Percentiles rank a stretch among this genome's conserved stretches.
Evolutionary conservation across 2,888 invertebrate genomes (phyloP).

Genomic region (Cephus runcator): DNA sequence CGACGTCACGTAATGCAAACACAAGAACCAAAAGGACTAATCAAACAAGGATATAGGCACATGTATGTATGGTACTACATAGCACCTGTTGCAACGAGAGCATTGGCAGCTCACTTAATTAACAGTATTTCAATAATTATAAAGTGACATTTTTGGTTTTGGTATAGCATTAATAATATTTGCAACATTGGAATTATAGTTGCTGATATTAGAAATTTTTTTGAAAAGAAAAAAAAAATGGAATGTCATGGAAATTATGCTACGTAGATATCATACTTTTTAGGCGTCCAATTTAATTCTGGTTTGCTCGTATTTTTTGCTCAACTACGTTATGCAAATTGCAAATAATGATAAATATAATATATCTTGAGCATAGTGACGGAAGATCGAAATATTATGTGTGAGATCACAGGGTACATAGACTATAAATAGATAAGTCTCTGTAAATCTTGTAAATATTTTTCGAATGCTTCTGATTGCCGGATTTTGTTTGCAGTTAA

Average conservation of each 20-base stretch:
- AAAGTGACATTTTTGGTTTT: neutral
- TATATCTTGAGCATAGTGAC: neutral
- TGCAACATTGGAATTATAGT: too few relatives aligned
- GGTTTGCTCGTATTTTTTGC: neutral
- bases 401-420: neutral
- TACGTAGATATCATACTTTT: neutral
- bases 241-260: neutral
- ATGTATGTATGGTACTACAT: slow-evolving; percentile 11
- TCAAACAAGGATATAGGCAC: slow-evolving; percentile 42
- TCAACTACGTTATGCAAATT: neutral
- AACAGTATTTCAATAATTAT: neutral
- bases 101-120: slow-evolving; percentile 3
- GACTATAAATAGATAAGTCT: neutral
- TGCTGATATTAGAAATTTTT: too few relatives aligned
- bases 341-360: neutral
- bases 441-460: slow-evolving; percentile 36
- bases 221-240: neutral
- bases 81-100: slow-evolving; percentile 60
- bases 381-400: neutral
- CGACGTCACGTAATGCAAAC: slow-evolving; percentile 51
- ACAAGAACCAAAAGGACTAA: slow-evolving; percentile 40
- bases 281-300: neutral
- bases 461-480: slow-evolving; percentile 41
- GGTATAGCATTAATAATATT: too few relatives aligned
- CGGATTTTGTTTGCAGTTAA: slow-evolving; percentile 33